A percentile compares a stretch with the other conserved stretches of the same genome.
phyloP scores from a whole-genome alignment of 1,140 invertebrate species.

The Triops longicaudatus region DNA sequence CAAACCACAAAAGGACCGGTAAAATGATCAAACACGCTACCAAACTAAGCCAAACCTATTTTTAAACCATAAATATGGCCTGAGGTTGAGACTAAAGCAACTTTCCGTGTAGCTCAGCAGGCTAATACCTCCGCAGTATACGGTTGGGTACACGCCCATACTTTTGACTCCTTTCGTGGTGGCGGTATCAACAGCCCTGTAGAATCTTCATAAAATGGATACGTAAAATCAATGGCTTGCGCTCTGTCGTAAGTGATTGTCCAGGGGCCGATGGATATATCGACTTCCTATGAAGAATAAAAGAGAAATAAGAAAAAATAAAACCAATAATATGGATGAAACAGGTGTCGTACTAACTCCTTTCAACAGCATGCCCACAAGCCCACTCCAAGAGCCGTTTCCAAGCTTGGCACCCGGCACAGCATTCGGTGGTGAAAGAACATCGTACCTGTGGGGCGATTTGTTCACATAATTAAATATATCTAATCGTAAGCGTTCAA shows the following conservation, averaged over 20 bases:
- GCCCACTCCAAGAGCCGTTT: background rate
- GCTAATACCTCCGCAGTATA: conserved; percentile 33
- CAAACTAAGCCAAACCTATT: conserved; percentile 26
- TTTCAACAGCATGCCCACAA: background rate
- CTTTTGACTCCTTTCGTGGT: conserved; percentile 33
- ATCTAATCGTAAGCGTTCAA: too few species aligned
- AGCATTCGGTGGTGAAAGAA: background rate
- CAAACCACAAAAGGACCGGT: background rate
- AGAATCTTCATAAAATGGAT: conserved; percentile 38
- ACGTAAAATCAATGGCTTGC: conserved; percentile 41
- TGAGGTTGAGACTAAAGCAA: background rate
- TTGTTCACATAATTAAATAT: too few species aligned
- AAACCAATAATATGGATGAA: background rate
- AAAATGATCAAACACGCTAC: background rate
- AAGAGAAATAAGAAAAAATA: background rate
- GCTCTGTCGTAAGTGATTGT: conserved; percentile 41
- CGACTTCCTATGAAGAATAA: conserved; percentile 35
- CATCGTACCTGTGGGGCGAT: background rate
- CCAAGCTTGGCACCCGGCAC: background rate
- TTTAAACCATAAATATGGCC: background rate
- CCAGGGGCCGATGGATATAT: conserved; percentile 41
- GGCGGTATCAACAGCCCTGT: conserved; percentile 37
- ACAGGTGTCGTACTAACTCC: background rate
- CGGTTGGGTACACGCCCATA: conserved; percentile 35
- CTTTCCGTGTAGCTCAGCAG: background rate